phyloP scores from a whole-genome alignment of 1,140 invertebrate species.

The Bombus sibiricus region DNA sequence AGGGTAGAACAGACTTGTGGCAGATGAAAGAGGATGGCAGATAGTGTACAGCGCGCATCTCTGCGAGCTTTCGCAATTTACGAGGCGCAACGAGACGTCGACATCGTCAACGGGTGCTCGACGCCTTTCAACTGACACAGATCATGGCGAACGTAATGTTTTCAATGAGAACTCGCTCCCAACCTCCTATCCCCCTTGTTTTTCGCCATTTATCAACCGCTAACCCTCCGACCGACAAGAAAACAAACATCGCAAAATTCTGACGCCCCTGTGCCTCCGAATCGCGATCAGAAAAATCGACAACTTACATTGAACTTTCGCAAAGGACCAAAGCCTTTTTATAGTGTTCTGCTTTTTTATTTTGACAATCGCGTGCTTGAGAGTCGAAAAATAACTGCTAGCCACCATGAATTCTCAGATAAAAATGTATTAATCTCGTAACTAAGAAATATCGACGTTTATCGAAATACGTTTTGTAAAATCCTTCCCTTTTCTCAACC shows the following conservation, averaged over 20 bases:
- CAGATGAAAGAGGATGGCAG: neutral
- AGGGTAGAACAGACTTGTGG: neutral
- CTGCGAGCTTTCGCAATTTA: conserved; percentile 37
- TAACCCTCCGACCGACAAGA: neutral
- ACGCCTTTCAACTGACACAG: neutral
- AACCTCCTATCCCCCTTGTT: neutral
- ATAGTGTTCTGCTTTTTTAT: neutral
- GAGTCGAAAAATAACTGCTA: neutral
- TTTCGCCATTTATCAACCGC: conserved; percentile 9
- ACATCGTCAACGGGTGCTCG: conserved; percentile 18
- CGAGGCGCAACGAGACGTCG: conserved; percentile 10
- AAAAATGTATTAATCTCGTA: no score
- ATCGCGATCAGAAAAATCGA: neutral
- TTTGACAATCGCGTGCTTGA: neutral
- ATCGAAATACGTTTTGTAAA: no score
- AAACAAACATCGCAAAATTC: neutral
- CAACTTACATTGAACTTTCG: neutral
- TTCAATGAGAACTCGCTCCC: conserved; percentile 12
- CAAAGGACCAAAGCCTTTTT: neutral
- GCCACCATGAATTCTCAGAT: no score
- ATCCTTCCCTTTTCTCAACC: no score
- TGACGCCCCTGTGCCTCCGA: neutral
- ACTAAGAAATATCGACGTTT: no score
- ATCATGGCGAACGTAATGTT: neutral
- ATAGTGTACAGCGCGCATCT: neutral